phyloP scores from a whole-genome alignment of 2,888 invertebrate species.

The Cynaeus angustus region DNA sequence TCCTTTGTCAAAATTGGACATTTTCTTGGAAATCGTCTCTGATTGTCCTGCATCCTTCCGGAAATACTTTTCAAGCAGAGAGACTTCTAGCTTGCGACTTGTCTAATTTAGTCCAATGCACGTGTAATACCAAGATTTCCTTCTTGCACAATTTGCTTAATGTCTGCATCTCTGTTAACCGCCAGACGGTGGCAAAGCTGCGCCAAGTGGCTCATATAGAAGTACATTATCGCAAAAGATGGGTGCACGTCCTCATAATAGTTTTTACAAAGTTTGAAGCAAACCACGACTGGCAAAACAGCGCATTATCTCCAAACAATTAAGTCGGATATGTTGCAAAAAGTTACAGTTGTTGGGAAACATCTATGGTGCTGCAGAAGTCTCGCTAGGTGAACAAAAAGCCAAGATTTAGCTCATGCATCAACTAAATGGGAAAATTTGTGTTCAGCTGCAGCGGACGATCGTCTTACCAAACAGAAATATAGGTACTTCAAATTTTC shows the following conservation, averaged over 20 bases:
- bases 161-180: constrained; percentile 24
- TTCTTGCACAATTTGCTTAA: constrained; percentile 28
- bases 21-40: neutral
- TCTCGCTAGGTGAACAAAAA: too few species aligned
- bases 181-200: constrained; percentile 23
- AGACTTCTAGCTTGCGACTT: constrained; percentile 4
- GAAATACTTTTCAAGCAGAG: neutral
- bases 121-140: constrained; percentile 7
- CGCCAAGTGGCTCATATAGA: constrained; percentile 13
- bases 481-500: too few species aligned
- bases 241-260: constrained; percentile 31
- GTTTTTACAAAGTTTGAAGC: constrained; percentile 35
- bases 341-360: too few species aligned
- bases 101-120: constrained; percentile 2
- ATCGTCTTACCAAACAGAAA: too few species aligned
- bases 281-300: constrained; percentile 15
- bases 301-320: constrained; percentile 35
- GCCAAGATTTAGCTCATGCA: too few species aligned
- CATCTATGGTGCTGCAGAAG: too few species aligned
- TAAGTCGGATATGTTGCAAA: constrained; percentile 20
- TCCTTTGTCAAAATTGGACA: neutral
- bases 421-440: too few species aligned
- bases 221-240: constrained; percentile 16
- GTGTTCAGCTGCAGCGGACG: too few species aligned
- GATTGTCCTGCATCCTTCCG: constrained; percentile 1